Conservation (phyloP, 2,113 vertebrate species). For the Zootoca vivipara region DNA sequence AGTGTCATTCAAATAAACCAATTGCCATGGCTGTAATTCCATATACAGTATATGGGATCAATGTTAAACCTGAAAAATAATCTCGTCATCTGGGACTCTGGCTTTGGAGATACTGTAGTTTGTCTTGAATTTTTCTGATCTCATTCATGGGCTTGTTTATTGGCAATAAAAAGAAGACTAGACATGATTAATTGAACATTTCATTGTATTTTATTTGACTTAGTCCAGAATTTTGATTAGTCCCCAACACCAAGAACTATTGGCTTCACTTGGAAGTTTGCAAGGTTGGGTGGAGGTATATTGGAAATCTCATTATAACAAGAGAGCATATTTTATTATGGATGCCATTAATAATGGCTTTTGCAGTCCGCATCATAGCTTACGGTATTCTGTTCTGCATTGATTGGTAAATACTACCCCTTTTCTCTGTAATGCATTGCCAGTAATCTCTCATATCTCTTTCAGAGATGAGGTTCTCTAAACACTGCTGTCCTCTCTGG, state of each 20-base stretch:
- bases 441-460: not conserved
- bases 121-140: no score
- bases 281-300: not conserved
- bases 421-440: not conserved
- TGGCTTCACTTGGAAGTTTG: slow-evolving; percentile 25
- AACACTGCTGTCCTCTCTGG: not conserved
- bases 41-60: no score
- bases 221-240: slow-evolving; percentile 28
- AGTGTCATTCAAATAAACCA: no score
- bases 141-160: slow-evolving; percentile 34
- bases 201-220: not conserved
- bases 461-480: not conserved
- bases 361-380: not conserved
- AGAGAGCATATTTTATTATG: not conserved
- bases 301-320: not conserved
- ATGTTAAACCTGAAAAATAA: no score
- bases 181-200: slow-evolving; percentile 43
- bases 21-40: no score
- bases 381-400: not conserved
- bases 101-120: no score
- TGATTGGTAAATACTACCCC: not conserved
- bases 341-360: not conserved
- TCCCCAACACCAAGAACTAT: slow-evolving; percentile 23
- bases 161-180: not conserved
- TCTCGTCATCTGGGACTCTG: no score